Base-by-base conservation (phyloP, 92 coral and sea anemone species). In the Palythoa grandiflora region DNA sequence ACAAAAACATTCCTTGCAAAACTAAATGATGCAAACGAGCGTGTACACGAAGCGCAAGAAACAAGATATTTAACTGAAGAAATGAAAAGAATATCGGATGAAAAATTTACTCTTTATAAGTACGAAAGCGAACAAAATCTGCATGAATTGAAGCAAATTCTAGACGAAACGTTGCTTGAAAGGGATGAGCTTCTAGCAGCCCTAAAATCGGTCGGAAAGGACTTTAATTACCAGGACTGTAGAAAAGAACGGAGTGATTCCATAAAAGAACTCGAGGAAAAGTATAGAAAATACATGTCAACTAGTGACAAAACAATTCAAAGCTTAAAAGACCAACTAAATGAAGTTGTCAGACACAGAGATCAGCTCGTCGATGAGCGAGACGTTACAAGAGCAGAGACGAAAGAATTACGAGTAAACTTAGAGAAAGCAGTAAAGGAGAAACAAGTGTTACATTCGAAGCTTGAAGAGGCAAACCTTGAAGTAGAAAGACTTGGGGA, bases 301-400 rank as follows among this genome's bases (percentile, higher is more conserved):
- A 95, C 98, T 7, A 95, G 98, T 78, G 98, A 95, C 71, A 88
- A 94, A 37, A 95, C 94, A 37, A 93, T 95, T 54, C 98, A 95
- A 66, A 95, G 94, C 87, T 83, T 95, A 84, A 95, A 95, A 39
- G 47, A 89, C 14, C 98, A 95, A 59, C 86, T 95, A 47, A 88
- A 87, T 38, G 94, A 92, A 2, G 96, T 91, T 44, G 93, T 89
- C 13, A 77, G 76, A 38, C 94, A 93, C 60, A 75, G 96, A 68
- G 96, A 95, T 77, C 84, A 88, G 57, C 85, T 95, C 16, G 79
- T 80, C 5, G 77, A 59, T 20, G 96, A 95, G 83, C 94, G 94
- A 12, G 91, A 93, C 50, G 28, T 71, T 3, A 81, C 87, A 12
- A 84, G 89, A 28, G 76, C 76, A 35, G 98, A 93, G 70, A 86